Percentiles rank a stretch among this genome's conserved stretches.
phyloP scores from a whole-genome alignment of 1,140 invertebrate species.

The Euwallacea fornicatus region DNA sequence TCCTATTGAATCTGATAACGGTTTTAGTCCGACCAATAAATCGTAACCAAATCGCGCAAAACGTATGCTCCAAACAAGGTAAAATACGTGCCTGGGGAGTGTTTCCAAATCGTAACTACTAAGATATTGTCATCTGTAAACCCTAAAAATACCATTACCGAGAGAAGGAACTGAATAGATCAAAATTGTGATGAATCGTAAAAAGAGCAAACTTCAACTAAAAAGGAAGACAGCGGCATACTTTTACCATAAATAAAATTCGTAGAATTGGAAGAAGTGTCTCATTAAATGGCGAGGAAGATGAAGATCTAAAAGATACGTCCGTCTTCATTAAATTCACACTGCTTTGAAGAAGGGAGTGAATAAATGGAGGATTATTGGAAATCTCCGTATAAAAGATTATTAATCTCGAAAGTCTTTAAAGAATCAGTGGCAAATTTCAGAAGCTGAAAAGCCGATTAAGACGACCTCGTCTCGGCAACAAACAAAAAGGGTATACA shows the following conservation, averaged over 20 bases:
- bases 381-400: not conserved
- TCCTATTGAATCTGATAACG: constrained; percentile 45
- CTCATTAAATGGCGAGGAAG: too few species aligned
- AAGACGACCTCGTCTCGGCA: constrained; percentile 28
- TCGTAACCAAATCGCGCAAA: constrained; percentile 17
- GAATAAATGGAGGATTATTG: too few species aligned
- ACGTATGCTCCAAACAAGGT: constrained; percentile 4
- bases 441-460: constrained; percentile 35
- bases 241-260: too few species aligned
- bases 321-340: too few species aligned
- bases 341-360: too few species aligned
- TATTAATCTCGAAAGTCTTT: constrained; percentile 26
- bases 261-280: too few species aligned
- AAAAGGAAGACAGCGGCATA: not conserved
- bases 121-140: constrained; percentile 5
- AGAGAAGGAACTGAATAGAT: too few species aligned
- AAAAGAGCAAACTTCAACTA: too few species aligned
- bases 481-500: constrained; percentile 34
- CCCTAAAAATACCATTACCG: too few species aligned
- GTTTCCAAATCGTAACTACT: constrained; percentile 4
- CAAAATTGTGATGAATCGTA: too few species aligned
- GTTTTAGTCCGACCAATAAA: constrained; percentile 40
- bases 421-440: constrained; percentile 37
- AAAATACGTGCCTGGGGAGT: constrained; percentile 5
- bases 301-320: too few species aligned